Conservation (phyloP, 2,797 vertebrate species). For the Geotria australis region DNA sequence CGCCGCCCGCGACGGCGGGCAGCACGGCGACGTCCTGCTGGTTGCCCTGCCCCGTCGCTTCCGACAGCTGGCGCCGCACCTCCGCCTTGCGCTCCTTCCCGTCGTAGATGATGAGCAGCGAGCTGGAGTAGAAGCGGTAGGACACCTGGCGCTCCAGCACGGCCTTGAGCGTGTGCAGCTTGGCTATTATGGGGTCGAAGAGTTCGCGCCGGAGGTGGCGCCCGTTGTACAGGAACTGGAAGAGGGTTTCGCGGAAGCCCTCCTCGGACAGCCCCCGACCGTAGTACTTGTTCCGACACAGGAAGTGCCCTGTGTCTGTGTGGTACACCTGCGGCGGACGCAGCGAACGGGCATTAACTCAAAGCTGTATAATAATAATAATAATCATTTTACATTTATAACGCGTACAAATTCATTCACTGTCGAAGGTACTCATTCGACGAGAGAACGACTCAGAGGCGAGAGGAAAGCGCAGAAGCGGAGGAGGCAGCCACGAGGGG, state of each 20-base stretch:
- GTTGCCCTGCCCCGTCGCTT: neutral
- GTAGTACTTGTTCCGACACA: slow-evolving; percentile 24
- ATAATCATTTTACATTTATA: too few relatives aligned
- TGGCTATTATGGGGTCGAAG: slow-evolving; percentile 11
- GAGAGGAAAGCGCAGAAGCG: too few relatives aligned
- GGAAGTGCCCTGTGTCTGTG: slow-evolving; percentile 11
- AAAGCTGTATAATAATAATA: too few relatives aligned
- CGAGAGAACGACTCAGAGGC: too few relatives aligned
- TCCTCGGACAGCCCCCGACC: slow-evolving; percentile 14
- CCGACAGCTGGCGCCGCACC: neutral
- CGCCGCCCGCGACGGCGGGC: too few relatives aligned
- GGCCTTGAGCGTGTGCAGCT: slow-evolving; percentile 10
- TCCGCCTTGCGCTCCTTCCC: slow-evolving; percentile 9
- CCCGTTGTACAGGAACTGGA: slow-evolving; percentile 16
- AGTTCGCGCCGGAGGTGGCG: slow-evolving; percentile 10
- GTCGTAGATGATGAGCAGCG: slow-evolving; percentile 21
- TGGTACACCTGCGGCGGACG: slow-evolving; percentile 16
- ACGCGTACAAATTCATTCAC: too few relatives aligned
- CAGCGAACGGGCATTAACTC: neutral
- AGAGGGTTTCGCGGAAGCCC: slow-evolving; percentile 14
- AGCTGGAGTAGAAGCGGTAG: slow-evolving; percentile 30
- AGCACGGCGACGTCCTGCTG: neutral
- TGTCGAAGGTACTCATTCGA: too few relatives aligned
- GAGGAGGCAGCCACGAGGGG: too few relatives aligned
- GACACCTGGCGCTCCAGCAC: slow-evolving; percentile 17